Evolutionary conservation across 1,140 invertebrate species (phyloP).

Genomic region (Diploscapter pachys): DNA sequence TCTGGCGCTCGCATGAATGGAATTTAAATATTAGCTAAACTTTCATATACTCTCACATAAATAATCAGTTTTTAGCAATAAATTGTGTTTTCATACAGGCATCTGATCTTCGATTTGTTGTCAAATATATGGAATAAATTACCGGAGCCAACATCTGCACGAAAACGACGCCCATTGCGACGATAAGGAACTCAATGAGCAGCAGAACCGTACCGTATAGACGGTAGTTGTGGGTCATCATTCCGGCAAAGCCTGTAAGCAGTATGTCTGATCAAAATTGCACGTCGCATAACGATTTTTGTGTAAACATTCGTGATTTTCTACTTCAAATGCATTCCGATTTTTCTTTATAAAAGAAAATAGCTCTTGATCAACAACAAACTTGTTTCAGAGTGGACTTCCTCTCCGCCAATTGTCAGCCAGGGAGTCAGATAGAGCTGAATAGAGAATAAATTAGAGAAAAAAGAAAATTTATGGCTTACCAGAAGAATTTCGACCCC

Average conservation of each 20-base stretch:
- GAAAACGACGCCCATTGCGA: constrained; percentile 64
- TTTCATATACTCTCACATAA: background rate
- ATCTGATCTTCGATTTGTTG: too few species aligned
- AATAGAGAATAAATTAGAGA: constrained; percentile 25
- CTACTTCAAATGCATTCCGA: too few species aligned
- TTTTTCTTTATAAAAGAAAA: too few species aligned
- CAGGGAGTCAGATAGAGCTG: constrained; percentile 64
- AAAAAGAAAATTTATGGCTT: constrained; percentile 34
- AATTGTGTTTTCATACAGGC: too few species aligned
- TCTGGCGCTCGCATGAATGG: background rate
- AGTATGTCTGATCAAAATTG: background rate
- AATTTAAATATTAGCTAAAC: background rate
- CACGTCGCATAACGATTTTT: background rate
- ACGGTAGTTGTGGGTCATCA: constrained; percentile 62
- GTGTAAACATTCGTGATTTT: too few species aligned
- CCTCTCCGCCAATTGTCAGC: constrained; percentile 61
- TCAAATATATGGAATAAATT: constrained; percentile 5
- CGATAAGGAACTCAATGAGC: constrained; percentile 61
- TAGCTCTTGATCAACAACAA: background rate
- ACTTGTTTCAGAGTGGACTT: constrained; percentile 55
- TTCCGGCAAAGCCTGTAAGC: constrained; percentile 45
- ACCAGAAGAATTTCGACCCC: constrained; percentile 93
- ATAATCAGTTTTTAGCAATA: background rate
- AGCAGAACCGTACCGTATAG: constrained; percentile 63
- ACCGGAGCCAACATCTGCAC: constrained; percentile 64